Conservation (phyloP, 2,888 invertebrate species). For the Drosophila flavopinicola region DNA sequence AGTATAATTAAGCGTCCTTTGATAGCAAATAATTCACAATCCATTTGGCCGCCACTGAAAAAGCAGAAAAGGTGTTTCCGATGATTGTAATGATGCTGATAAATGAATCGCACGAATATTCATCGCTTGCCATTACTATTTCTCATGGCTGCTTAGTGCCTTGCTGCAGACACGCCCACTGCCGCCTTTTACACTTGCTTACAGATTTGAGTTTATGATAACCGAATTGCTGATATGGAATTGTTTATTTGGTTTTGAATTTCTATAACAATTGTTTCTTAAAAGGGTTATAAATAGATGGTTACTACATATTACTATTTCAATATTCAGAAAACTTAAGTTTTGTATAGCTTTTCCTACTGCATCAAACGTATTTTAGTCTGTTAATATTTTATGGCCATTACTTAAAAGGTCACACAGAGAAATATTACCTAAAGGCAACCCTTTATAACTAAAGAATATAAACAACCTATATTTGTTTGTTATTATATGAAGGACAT, state of each 20-base stretch:
- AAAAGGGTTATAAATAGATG: too few species aligned
- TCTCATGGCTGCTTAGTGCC: constrained; percentile 31
- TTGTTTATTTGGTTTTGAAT: too few species aligned
- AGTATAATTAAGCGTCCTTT: constrained; percentile 73
- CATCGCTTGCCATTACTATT: constrained; percentile 38
- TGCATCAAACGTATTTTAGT: too few species aligned
- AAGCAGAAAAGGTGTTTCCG: constrained; percentile 51
- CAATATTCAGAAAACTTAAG: too few species aligned
- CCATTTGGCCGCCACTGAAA: constrained; percentile 36
- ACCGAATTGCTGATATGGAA: not conserved
- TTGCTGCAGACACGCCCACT: not conserved
- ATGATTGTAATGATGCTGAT: constrained; percentile 64
- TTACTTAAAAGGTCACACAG: too few species aligned
- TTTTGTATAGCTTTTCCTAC: too few species aligned
- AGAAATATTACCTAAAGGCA: too few species aligned
- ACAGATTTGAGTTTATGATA: constrained; percentile 2
- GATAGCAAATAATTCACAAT: constrained; percentile 70
- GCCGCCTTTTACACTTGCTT: not conserved
- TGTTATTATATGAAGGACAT: not conserved
- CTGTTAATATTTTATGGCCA: too few species aligned
- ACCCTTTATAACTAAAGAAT: too few species aligned
- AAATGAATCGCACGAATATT: constrained; percentile 62
- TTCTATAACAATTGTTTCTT: too few species aligned
- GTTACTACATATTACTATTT: too few species aligned
- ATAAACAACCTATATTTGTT: too few species aligned